Conservation (phyloP, 2,797 vertebrate species). For the Hipposideros larvatus region DNA sequence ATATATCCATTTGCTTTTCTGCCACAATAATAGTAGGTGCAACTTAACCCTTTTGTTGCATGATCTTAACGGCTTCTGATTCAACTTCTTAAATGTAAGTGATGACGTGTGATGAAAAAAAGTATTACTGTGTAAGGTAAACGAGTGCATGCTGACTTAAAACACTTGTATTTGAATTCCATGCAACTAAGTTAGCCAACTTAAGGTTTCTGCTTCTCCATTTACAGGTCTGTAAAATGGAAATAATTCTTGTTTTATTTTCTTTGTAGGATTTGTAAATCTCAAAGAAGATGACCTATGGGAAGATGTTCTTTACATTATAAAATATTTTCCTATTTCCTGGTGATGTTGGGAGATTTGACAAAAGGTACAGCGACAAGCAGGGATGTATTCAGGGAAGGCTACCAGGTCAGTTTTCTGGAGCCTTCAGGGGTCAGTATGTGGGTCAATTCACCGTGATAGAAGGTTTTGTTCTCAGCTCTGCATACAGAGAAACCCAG, state of each 20-base stretch:
- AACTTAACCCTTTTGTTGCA: not conserved
- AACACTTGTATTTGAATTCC: not conserved
- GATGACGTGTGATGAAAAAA: not conserved
- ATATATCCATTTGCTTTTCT: constrained; percentile 30
- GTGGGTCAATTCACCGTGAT: not conserved
- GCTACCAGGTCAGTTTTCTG: not conserved
- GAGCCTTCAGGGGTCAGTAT: not conserved
- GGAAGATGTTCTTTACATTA: constrained; percentile 8
- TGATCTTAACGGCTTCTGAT: constrained; percentile 13
- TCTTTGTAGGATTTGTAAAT: not conserved
- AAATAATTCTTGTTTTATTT: not conserved
- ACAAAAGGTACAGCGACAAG: not conserved
- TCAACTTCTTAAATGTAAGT: constrained; percentile 14
- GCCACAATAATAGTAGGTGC: not conserved
- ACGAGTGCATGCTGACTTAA: not conserved
- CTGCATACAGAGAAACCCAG: not conserved
- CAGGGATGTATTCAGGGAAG: not conserved
- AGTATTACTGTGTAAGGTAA: not conserved
- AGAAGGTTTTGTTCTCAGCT: not conserved
- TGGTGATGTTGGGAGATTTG: not conserved
- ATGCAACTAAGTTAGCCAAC: not conserved
- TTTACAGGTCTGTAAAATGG: not conserved
- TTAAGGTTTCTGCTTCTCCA: not conserved
- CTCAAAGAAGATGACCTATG: not conserved
- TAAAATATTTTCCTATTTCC: not conserved